phyloP scores from a whole-genome alignment of 2,888 invertebrate genomes.

The Leptinotarsa peninsularis region DNA sequence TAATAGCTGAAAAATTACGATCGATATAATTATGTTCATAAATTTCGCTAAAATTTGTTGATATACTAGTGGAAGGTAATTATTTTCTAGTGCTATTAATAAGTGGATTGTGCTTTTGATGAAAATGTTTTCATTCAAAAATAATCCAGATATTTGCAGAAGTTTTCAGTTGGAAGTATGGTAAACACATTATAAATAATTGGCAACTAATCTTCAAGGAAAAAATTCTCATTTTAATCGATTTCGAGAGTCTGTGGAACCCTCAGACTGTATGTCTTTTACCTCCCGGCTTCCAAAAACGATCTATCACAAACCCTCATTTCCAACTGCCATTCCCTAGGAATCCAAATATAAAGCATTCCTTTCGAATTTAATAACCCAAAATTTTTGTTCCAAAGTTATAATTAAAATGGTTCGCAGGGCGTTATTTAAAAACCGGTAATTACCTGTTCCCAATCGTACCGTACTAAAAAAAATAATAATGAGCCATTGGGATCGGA shows the following conservation, averaged over 20 bases:
- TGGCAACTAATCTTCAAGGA: too few relatives aligned
- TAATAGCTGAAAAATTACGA: background rate
- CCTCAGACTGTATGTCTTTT: slow-evolving; percentile 4
- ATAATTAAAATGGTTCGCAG: slow-evolving; percentile 39
- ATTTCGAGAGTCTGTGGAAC: background rate
- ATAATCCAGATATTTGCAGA: too few relatives aligned
- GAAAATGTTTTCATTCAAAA: background rate
- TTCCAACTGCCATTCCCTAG: background rate
- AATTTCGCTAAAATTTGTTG: background rate
- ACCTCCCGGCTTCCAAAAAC: background rate
- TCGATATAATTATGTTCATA: background rate
- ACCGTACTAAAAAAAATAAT: slow-evolving; percentile 41
- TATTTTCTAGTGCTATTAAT: too few relatives aligned
- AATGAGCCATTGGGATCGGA: slow-evolving; percentile 43
- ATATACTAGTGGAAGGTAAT: background rate
- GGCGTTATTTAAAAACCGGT: slow-evolving; percentile 37
- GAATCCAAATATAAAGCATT: slow-evolving; percentile 12
- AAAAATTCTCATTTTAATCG: background rate
- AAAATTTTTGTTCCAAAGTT: slow-evolving; percentile 23
- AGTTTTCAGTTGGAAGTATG: too few relatives aligned
- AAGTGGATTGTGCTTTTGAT: too few relatives aligned
- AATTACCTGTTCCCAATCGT: slow-evolving; percentile 45
- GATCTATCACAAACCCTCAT: background rate
- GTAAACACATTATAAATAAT: too few relatives aligned
- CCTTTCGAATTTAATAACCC: slow-evolving; percentile 9